Evolutionary conservation across 2,797 vertebrate species (phyloP).

Genomic region (Gastrophryne carolinensis): DNA sequence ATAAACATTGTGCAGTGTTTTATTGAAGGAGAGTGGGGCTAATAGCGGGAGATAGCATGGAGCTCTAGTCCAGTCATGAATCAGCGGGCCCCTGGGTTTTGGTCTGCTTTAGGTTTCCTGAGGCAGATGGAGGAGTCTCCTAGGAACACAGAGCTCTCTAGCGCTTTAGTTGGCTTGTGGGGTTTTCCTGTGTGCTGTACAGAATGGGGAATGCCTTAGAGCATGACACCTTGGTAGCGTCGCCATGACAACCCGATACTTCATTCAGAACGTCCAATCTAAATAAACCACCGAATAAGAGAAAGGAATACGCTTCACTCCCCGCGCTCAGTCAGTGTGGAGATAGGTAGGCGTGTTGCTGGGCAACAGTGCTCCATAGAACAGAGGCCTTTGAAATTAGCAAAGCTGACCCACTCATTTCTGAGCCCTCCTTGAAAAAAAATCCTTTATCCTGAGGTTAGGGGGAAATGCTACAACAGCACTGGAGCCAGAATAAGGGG

Average conservation of each 20-base stretch:
- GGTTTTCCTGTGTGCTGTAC: not conserved
- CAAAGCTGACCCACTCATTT: constrained; percentile 62
- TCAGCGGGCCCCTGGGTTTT: too few species aligned
- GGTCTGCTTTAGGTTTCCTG: too few species aligned
- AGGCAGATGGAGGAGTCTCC: too few species aligned
- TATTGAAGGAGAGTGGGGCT: too few species aligned
- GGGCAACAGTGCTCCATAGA: constrained; percentile 68
- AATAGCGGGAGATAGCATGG: too few species aligned
- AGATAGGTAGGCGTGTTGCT: constrained; percentile 71
- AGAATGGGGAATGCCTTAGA: constrained; percentile 1
- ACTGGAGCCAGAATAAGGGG: constrained; percentile 57
- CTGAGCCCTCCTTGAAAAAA: constrained; percentile 54
- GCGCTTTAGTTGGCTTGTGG: too few species aligned
- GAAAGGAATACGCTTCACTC: constrained; percentile 61
- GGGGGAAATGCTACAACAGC: constrained; percentile 50
- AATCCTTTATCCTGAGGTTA: constrained; percentile 54
- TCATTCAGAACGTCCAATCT: constrained; percentile 60
- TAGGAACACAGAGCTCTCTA: too few species aligned
- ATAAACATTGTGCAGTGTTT: too few species aligned
- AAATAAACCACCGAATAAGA: constrained; percentile 65
- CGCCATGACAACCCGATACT: constrained; percentile 62
- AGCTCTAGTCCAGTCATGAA: too few species aligned
- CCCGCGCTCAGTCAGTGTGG: constrained; percentile 62
- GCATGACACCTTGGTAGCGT: constrained; percentile 56
- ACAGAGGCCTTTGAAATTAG: constrained; percentile 68